Base-by-base conservation (phyloP, 2,888 invertebrate genomes). In the Baccha elongata region DNA sequence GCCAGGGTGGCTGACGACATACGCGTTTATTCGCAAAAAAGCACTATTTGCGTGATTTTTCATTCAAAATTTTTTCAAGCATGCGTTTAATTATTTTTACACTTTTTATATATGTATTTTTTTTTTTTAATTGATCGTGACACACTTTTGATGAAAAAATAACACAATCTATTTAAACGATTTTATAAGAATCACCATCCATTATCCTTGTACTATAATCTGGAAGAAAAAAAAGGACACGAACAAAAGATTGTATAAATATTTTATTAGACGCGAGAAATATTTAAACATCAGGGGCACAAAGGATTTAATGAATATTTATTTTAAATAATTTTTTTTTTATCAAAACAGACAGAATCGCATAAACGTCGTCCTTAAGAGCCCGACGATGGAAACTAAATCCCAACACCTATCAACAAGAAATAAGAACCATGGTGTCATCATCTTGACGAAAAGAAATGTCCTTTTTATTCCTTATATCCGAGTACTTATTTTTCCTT, bases 1-100 rank as follows among this genome's bases (percentile, higher is more conserved):
- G 87, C 89, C 90, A 88, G 87, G 88, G 88, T 85, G 87, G 89
- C 87, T 88, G 90, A 90, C 90, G 90, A 90, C 91, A 91, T 91
- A 87, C 90, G 90, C 85, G 68, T 74, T 71, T 64, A 32, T 74
- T 3, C 60, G 55, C 40, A 46, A 53, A 64, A 26, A 65, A 60
- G 29, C 44, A 44, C 17, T 5, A 19, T 74, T 69, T 32, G 29
- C 75, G 74, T 80, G 35, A 74, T 65, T 80, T 71, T 64, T 55
- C 80, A 75, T 80, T 11, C 26, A 29, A 37, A 52, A 26, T 72
- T 37, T 19, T 37, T 62, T 23, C 8, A 32, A 32, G 29, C 1
- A 6, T 32, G 29, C 44, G 60, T 44, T 40, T 55, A 48, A 13
- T 37, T n/a, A n/a, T 55, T 19, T 35, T 1, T 17, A 44, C 26